phyloP scores from a whole-genome alignment of 2,113 vertebrate species.

The Elgaria multicarinata region DNA sequence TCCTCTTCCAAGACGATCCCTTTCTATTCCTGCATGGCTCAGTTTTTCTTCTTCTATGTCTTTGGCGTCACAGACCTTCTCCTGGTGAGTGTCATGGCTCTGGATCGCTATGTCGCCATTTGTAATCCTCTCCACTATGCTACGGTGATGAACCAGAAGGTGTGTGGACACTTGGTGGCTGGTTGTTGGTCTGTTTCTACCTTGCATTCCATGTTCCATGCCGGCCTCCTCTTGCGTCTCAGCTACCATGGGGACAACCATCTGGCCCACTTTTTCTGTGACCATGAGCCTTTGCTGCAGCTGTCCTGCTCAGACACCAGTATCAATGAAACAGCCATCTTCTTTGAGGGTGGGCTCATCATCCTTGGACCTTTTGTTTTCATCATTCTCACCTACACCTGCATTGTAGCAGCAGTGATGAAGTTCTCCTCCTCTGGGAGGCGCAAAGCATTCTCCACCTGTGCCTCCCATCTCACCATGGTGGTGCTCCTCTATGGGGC shows the following conservation, averaged over 20 bases:
- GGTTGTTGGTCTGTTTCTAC: slow-evolving; percentile 38
- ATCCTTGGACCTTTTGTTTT: slow-evolving; percentile 49
- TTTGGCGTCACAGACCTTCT: slow-evolving; percentile 61
- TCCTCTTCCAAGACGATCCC: slow-evolving; percentile 49
- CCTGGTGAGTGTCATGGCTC: slow-evolving; percentile 58
- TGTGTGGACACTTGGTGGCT: slow-evolving; percentile 42
- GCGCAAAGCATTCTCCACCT: slow-evolving; percentile 47
- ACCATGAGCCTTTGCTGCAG: slow-evolving; percentile 53
- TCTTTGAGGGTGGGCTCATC: slow-evolving; percentile 59
- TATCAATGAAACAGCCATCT: slow-evolving; percentile 56
- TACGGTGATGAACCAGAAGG: slow-evolving; percentile 49
- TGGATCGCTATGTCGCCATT: slow-evolving; percentile 60
- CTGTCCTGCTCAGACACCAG: slow-evolving; percentile 58
- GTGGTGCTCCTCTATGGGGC: slow-evolving; percentile 62
- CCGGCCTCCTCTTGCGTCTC: slow-evolving; percentile 53
- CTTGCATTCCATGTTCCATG: slow-evolving; percentile 52
- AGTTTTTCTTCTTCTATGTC: slow-evolving; percentile 66
- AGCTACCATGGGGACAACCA: slow-evolving; percentile 16
- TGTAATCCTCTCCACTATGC: slow-evolving; percentile 57
- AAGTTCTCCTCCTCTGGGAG: slow-evolving; percentile 48
- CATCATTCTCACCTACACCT: slow-evolving; percentile 49
- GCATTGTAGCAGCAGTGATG: slow-evolving; percentile 48
- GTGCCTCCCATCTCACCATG: slow-evolving; percentile 64
- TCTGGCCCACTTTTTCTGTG: slow-evolving; percentile 61
- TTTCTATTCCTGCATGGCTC: slow-evolving; percentile 54